Evolutionary conservation across 2,113 vertebrate genomes (phyloP), one percentile per base, ranked within the genome.

Genomic region (Sylvilagus bachmani): DNA sequence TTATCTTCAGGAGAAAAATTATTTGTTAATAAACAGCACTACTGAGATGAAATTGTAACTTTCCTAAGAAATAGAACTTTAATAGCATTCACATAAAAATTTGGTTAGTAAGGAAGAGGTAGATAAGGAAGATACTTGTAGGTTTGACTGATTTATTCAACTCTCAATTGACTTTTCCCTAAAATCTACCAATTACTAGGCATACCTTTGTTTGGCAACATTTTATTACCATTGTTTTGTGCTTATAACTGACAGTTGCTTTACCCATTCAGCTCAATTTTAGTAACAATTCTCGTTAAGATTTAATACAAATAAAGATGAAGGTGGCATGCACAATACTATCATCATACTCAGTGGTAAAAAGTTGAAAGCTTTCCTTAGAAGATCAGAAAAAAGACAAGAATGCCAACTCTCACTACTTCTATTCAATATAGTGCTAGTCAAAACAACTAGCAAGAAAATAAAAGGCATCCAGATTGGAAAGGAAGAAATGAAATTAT

Each of bases 151-250:
- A 86, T 58, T 93, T 22, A 64, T 66, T 96, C 31, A 83, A 4
- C 21, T 36, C 74, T 69, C 53, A 74, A n/a, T 24, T 73, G 33
- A 88, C 16, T 79, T 84, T 89, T 67, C 44, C 31, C 44, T 80
- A 2, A 73, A 84, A 33, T 55, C 31, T 90, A 19, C 91, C 25
- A 62, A 27, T 71, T 80, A 75, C 17, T 2, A 44, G 51, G 10
- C 27, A 67, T 31, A 53, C 10, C 33, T 78, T n/a, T 51, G 19
- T 33, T 16, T 89, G 51, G 27, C 19, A 64, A 0, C 81, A 84
- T 33, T 97, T 95, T 87, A 73, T 80, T 58, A 66, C 80, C n/a
- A 66, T 87, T 82, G 51, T 25, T 90, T 87, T 38, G 36, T 79
- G 6, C 97, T 95, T 78, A 7, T 90, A 62, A 69, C 38, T 86